Base-by-base conservation (phyloP, 2,113 vertebrate species). In the Spea multiplicata region DNA sequence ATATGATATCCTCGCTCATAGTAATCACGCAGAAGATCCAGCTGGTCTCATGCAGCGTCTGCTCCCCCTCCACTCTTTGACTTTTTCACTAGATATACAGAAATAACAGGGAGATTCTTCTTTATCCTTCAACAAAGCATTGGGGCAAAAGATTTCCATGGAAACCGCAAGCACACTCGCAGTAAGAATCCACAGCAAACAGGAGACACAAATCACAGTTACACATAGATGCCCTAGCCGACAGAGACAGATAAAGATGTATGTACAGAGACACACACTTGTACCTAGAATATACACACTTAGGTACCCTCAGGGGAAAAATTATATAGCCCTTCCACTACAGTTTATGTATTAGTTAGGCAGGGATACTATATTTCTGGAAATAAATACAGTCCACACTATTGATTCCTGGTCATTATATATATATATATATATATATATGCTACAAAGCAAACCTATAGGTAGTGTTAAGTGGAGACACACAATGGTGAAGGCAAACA, bases 121-220 rank as follows among this genome's bases (percentile, higher is more conserved):
- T 73, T 71, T 67, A 80, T 80, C 62, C 77, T 80, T 80, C 64
- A 80, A 80, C 77, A 73, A 72, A 80, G 71, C 70, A 68, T 48
- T 71, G 55, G 62, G 64, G 61, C 77, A 73, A 80, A 67, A 66
- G 13, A 67, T 80, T 61, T n/a, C 77, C 71, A 73, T 80, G 71
- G 77, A 71, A 80, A 74, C 76, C 44, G 5, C 10, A 48, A 44
- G 44, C 49, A 82, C 14, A 10, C 81, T 61, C 14, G 73, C 75
- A 77, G 66, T 44, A 47, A 61, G 74, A 62, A 73, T 74, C 16
- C 71, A 64, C 14, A 62, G 5, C 14, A 48, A 73, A n/a, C 47
- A 0, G 65, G 10, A 70, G 48, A 30, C 52, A 59, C 4, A 72
- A 44, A 53, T 13, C 9, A 66, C 13, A 30, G 48, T 16, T 57